These are phyloP conservation scores for Nomada ferruginata DNA, from an alignment of 2,888 invertebrate genomes.

Conservation along the genomic window DNA sequence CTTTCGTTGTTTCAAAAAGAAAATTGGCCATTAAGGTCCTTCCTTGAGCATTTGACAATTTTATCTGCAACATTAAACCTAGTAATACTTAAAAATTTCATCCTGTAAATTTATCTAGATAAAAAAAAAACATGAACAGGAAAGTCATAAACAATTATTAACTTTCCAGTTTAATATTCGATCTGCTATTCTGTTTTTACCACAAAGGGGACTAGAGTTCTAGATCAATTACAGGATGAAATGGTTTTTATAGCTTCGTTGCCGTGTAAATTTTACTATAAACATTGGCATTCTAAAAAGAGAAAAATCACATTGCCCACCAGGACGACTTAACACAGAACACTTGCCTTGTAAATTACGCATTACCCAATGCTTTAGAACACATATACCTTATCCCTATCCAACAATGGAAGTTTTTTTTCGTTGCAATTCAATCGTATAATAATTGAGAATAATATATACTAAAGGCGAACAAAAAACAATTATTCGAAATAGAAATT, in stretches of 20 bases:
- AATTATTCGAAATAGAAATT: not conserved
- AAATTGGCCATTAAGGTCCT: constrained; percentile 29
- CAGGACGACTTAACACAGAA: constrained; percentile 3
- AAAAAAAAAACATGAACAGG: not conserved
- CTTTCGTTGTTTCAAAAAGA: not conserved
- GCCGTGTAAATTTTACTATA: not conserved
- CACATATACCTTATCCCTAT: constrained; percentile 1
- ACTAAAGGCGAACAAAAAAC: not conserved
- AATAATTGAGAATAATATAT: not conserved
- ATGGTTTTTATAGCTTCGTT: not conserved
- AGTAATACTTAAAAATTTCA: constrained; percentile 47
- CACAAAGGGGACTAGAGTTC: too few relatives aligned
- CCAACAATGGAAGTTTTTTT: not conserved
- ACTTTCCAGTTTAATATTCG: constrained; percentile 16
- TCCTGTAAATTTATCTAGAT: constrained; percentile 19
- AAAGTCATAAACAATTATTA: constrained; percentile 23
- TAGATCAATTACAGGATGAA: not conserved
- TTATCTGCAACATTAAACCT: constrained; percentile 24
- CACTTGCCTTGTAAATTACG: constrained; percentile 7
- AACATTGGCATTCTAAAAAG: not conserved
- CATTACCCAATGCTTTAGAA: constrained; percentile 33
- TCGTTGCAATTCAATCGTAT: not conserved
- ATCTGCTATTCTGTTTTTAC: constrained; percentile 31
- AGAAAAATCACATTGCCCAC: not conserved
- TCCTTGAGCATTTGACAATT: not conserved